Evolutionary conservation across 2,797 vertebrate species (phyloP).

Genomic region (Pristis pectinata): DNA sequence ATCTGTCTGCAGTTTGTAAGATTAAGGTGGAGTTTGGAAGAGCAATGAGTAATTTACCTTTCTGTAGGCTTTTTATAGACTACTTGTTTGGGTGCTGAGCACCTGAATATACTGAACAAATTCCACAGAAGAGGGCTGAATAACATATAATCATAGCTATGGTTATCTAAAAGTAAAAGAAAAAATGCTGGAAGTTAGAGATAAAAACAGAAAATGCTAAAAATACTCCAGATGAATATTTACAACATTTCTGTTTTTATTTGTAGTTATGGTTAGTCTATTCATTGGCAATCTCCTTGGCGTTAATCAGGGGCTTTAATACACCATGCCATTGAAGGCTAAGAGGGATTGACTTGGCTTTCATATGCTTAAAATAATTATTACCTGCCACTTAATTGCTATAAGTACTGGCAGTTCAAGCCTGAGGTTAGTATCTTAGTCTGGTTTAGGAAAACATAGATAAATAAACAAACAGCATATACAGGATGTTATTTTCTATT

Average conservation of each 20-base stretch:
- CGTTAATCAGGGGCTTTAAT: neutral
- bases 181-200: too few relatives aligned
- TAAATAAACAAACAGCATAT: neutral
- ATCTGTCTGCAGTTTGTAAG: neutral
- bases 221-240: too few relatives aligned
- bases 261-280: neutral
- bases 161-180: too few relatives aligned
- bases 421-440: neutral
- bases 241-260: too few relatives aligned
- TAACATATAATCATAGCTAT: too few relatives aligned
- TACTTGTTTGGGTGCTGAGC: neutral
- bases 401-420: neutral
- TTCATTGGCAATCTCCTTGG: neutral
- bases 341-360: neutral
- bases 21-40: neutral
- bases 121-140: neutral
- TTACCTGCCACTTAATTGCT: neutral
- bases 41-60: neutral
- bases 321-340: neutral
- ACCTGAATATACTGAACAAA: neutral
- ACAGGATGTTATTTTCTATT: neutral
- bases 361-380: neutral
- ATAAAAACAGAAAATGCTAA: too few relatives aligned
- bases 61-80: neutral
- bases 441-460: neutral